Evolutionary conservation across 2,113 vertebrate genomes (phyloP), one percentile per base, ranked within the genome.

Genomic region (Dipodomys merriami): DNA sequence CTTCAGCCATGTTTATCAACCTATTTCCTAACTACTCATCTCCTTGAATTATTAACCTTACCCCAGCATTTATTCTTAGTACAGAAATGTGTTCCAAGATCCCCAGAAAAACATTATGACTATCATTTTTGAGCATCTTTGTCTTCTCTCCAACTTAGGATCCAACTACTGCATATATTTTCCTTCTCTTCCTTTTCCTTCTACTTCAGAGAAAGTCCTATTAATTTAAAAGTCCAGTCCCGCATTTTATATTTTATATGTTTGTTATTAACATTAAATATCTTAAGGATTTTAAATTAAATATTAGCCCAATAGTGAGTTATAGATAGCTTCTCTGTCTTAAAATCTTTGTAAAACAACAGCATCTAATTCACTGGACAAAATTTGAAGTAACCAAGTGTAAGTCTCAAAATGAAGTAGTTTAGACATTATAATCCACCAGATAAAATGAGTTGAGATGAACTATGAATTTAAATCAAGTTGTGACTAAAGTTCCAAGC

Each of bases 201-300:
- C 9, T 82, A 53, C 12, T 29, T 74, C 27, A 78, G 83, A 25
- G 3, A 18, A 69, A n/a, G 7, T 9, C 33, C n/a, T 23, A 57
- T 25, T 69, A 57, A 16, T 85, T 71, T 49, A 53, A 73, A 67
- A 64, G 9, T 91, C 90, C n/a, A 67, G 25, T 62, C 12, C 19
- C 53, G 22, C 62, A 25, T 2, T 81, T 81, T 57, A 57, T 16
- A 16, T 57, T 57, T 94, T 49, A n/a, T 87, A 49, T 81, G 81
- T 81, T 77, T 84, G 39, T 78, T 92, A 87, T 78, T 82, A 57
- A 9, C 82, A 80, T 88, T 71, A 94, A 91, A 33, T 72, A 23
- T 4, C 46, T n/a, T 64, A 44, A 33, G 81, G 74, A 85, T 23
- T 57, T 57, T 57, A 57, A 57, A 16, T 15, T 81, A 49, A 83